A percentile compares a stretch with the other conserved stretches of the same genome.
These are phyloP conservation scores for Lineus longissimus DNA, from an alignment of 1,140 invertebrate genomes.

Conservation along the genomic window DNA sequence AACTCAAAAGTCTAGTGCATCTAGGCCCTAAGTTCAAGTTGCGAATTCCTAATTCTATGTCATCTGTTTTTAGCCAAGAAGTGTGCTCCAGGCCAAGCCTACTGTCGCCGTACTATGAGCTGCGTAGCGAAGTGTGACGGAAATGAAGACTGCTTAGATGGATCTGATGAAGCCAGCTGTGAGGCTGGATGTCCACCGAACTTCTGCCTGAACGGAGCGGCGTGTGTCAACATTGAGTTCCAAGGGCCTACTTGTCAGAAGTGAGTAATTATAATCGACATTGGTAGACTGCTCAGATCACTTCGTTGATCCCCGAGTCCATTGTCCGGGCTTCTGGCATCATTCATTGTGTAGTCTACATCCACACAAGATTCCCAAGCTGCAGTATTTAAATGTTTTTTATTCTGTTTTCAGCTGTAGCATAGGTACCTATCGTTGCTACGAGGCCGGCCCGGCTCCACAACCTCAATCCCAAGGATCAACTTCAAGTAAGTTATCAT, in stretches of 20 bases:
- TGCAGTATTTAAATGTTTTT: neutral
- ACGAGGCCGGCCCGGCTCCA: too few relatives aligned
- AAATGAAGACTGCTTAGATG: neutral
- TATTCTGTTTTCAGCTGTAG: neutral
- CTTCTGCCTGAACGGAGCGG: constrained; percentile 1
- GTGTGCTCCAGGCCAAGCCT: neutral
- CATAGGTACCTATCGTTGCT: neutral
- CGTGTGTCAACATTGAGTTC: neutral
- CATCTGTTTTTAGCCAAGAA: neutral
- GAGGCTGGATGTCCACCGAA: neutral
- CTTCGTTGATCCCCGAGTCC: neutral
- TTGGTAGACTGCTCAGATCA: neutral
- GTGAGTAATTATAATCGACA: too few relatives aligned
- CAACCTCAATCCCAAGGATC: too few relatives aligned
- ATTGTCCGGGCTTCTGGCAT: neutral
- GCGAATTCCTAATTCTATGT: neutral
- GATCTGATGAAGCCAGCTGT: constrained; percentile 2
- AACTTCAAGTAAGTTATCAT: too few relatives aligned
- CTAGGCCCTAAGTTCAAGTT: neutral
- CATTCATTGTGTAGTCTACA: neutral
- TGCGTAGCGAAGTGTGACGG: constrained; percentile 3
- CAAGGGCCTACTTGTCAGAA: too few relatives aligned
- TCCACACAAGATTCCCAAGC: neutral
- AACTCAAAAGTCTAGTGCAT: too few relatives aligned
- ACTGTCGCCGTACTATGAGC: neutral